These are phyloP conservation scores for Aleiodes sp. DNA, from an alignment of 1,140 invertebrate species.

Conservation along the genomic window DNA sequence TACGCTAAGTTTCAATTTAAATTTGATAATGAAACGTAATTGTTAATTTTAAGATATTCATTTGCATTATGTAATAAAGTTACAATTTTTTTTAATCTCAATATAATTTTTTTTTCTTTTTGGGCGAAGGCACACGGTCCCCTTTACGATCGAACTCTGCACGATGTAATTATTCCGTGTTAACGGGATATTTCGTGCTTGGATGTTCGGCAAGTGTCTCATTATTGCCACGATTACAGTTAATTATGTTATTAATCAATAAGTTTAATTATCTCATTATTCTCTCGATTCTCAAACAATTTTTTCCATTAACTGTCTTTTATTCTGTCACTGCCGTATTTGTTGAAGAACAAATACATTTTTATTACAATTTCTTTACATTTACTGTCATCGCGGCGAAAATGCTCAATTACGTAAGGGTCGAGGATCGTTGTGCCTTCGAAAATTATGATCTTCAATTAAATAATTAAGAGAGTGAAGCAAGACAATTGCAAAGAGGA, in stretches of 20 bases:
- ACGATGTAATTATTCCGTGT: slow-evolving; percentile 53
- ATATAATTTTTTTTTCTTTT: slow-evolving; percentile 26
- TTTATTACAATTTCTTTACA: slow-evolving; percentile 2
- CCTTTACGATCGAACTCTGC: slow-evolving; percentile 65
- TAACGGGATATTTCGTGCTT: slow-evolving; percentile 56
- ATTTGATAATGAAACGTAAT: slow-evolving; percentile 37
- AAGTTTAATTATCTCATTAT: neutral
- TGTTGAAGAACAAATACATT: neutral
- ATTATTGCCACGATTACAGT: slow-evolving; percentile 62
- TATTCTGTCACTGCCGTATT: too few relatives aligned
- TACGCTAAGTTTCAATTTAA: slow-evolving; percentile 48
- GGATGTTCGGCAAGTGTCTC: slow-evolving; percentile 59
- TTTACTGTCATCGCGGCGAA: slow-evolving; percentile 56
- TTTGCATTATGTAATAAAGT: slow-evolving; percentile 47
- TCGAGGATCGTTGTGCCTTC: slow-evolving; percentile 67
- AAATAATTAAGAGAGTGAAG: slow-evolving; percentile 6
- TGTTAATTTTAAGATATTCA: slow-evolving; percentile 20
- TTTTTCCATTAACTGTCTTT: neutral
- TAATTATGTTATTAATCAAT: slow-evolving; percentile 25
- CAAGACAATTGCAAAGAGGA: slow-evolving; percentile 42
- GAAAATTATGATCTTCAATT: slow-evolving; percentile 49
- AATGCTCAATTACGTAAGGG: slow-evolving; percentile 62
- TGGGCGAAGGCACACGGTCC: slow-evolving; percentile 64
- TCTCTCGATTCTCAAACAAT: neutral
- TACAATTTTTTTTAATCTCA: slow-evolving; percentile 11